Evolutionary conservation across 2,888 invertebrate species (phyloP), one percentile per base, ranked within the genome.

Genomic region (Isoperla grammatica): DNA sequence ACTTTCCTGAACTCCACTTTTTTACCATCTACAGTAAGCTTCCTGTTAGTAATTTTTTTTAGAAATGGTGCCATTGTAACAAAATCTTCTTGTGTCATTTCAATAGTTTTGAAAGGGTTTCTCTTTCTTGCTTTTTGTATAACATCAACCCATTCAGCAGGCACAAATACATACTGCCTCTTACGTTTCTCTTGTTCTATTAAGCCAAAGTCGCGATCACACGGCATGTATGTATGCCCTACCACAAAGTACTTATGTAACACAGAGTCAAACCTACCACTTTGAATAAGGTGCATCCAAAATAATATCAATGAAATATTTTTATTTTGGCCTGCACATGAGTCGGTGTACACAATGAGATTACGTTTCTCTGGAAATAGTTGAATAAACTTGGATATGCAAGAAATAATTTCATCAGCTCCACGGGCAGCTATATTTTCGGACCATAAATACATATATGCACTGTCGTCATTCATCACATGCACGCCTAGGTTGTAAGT

Each of bases 371-470:
- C 29, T 29, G 5, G 8, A 35, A 37, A 15, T 2, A 2, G 40
- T 2, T 5, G 40, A 19, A 54, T 35, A 39, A 54, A 19, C 2
- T 54, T 54, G 17, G 35, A 37, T 11, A 54, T 17, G 39, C 40
- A 54, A 15, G 55, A 54, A 37, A 35, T 15, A 2, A 54, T 54
- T 11, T 54, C 55, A 54, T 54, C 55, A 37, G 15, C 12, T 19
- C 15, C 55, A 54, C 39, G 40, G 17, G 40, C 29, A n/a, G 55
- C 55, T 29, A 54, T 37, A 54, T 54, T 54, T 37, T 54, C 50
- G 20, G 23, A 48, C 22, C 50, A 23, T 22, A 49, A 13, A 49
- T 22, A 23, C 40, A 54, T 54, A 5, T 39, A 15, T 29, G 37
- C 40, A 37, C 37, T 54, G 5, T 54, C 37, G n/a, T 54, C 40